Evolutionary conservation across 2,113 vertebrate genomes (phyloP).

Genomic region (Callaeas wilsoni): DNA sequence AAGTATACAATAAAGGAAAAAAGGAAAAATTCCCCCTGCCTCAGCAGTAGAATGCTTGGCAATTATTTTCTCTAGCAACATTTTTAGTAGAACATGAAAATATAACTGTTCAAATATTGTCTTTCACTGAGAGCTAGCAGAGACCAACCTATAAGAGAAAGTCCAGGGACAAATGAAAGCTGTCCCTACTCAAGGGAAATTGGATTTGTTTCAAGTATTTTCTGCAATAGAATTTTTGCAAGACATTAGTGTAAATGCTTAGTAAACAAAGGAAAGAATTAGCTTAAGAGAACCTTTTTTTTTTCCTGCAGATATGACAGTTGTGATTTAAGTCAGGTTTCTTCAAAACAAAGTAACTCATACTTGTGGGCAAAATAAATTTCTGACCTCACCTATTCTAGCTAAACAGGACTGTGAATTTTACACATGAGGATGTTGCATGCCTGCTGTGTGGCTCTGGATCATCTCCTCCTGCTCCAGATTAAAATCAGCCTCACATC

Average conservation of each 20-base stretch:
- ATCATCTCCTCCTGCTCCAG: background rate
- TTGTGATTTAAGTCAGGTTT: background rate
- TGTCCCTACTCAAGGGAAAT: background rate
- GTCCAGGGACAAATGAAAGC: background rate
- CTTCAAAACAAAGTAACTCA: background rate
- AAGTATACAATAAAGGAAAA: background rate
- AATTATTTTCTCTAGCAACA: background rate
- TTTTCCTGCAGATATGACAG: background rate
- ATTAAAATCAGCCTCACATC: background rate
- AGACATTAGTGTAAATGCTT: background rate
- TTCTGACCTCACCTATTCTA: background rate
- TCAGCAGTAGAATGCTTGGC: background rate
- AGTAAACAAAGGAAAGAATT: background rate
- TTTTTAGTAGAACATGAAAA: background rate
- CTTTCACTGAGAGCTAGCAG: background rate
- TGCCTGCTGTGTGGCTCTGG: rapidly evolving
- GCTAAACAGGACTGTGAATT: background rate
- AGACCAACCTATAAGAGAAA: background rate
- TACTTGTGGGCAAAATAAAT: background rate
- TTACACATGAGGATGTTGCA: background rate
- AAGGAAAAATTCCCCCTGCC: background rate
- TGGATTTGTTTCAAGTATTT: background rate
- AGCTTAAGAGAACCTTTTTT: background rate
- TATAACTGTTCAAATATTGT: background rate
- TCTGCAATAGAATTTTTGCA: background rate